phyloP scores from a whole-genome alignment of 2,113 vertebrate species.

The Clarias macrocephalus region DNA sequence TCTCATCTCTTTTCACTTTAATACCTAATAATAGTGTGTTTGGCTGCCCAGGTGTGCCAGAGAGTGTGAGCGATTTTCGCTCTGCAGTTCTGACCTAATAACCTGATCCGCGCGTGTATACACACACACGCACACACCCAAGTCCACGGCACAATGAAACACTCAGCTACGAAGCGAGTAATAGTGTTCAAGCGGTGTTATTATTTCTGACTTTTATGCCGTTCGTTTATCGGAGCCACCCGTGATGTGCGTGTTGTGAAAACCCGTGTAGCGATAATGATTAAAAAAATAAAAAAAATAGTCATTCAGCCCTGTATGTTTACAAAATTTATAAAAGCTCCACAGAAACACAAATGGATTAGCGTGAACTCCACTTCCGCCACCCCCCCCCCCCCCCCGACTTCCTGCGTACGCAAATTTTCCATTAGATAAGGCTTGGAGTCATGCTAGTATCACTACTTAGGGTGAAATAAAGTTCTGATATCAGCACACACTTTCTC shows the following conservation, averaged over 20 bases:
- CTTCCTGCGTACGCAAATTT: neutral
- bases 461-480: neutral
- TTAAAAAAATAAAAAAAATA: neutral
- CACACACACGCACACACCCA: neutral
- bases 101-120: neutral
- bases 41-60: neutral
- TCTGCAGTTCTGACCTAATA: neutral
- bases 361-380: neutral
- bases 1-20: constrained; percentile 15
- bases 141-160: neutral
- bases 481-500: neutral
- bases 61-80: neutral
- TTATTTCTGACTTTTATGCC: neutral
- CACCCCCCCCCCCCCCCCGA: neutral
- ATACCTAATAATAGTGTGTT: constrained; percentile 20
- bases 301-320: neutral
- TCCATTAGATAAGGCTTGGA: neutral
- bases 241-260: neutral
- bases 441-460: neutral
- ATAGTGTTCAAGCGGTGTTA: neutral
- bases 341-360: neutral
- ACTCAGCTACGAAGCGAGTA: neutral
- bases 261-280: neutral
- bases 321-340: neutral
- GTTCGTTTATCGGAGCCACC: neutral